Conservation (phyloP, 2,797 vertebrate genomes). For the Allobates femoralis region DNA sequence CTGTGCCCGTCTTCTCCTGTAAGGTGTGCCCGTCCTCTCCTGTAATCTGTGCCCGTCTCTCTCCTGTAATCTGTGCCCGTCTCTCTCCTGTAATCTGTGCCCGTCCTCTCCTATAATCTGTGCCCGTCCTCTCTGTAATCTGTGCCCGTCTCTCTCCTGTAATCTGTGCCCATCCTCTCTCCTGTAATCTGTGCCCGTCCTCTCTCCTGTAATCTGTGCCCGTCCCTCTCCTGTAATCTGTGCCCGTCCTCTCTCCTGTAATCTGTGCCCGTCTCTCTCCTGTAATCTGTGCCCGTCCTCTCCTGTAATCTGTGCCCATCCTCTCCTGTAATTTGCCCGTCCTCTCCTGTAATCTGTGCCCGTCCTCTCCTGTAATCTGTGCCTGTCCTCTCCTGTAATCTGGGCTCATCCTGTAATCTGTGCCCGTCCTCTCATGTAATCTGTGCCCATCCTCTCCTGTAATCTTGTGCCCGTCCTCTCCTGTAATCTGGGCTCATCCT, state of each 20-base stretch:
- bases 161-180: rapidly evolving
- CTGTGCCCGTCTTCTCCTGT: rapidly evolving
- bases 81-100: background rate
- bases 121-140: too few species aligned
- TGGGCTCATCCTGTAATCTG: too few species aligned
- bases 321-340: too few species aligned
- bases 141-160: rapidly evolving
- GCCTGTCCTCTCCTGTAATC: too few species aligned
- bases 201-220: too few species aligned
- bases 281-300: rapidly evolving
- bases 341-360: too few species aligned
- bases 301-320: rapidly evolving
- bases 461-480: rapidly evolving
- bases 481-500: too few species aligned
- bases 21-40: too few species aligned
- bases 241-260: too few species aligned
- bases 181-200: rapidly evolving
- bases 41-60: rapidly evolving
- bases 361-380: rapidly evolving
- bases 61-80: rapidly evolving
- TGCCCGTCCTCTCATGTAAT: rapidly evolving
- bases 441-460: rapidly evolving
- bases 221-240: rapidly evolving
- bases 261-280: rapidly evolving
- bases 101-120: too few species aligned